Base-by-base conservation (phyloP, 2,797 vertebrate genomes). In the Channallabes apus region DNA sequence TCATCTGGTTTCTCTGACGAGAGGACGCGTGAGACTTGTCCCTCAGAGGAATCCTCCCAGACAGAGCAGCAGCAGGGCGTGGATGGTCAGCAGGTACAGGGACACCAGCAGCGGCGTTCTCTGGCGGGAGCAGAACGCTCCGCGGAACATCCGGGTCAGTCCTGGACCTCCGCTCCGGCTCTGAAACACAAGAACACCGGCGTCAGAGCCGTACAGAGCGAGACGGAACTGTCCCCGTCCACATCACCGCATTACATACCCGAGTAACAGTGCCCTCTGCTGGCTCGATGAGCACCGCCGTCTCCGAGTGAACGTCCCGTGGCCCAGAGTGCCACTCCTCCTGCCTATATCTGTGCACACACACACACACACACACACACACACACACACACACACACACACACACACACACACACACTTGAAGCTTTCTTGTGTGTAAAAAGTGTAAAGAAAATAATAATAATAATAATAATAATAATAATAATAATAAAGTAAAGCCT, bases 21-120 rank as follows among this genome's bases (percentile, higher is more conserved):
- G 35, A 71, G 68, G 24, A 71, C 12, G 68, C 41, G 68, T 24
- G 24, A 41, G 41, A 20, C 68, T 6, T 54, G 4, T 20, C 77
- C 86, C 80, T 97, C 92, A 99, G 12, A 99, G 92, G 93, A 92
- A 97, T 51, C 97, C 98, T 0, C 96, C 96, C 88, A 98, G 90
- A 88, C 97, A 99, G 12, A 99, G 93, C 88, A 99, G 85, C 64
- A 99, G 94, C 81, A 99, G 93, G 24, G 94, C 89, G 2, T 99
- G 98, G 88, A 99, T 89, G 1, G 94, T 93, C 72, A 99, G 92
- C 88, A 99, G 91, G 87, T 99, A 99, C 29, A 94, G 8, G 22
- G 94, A 91, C 64, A 94, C 92, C 6, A 99, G 93, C 77, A 98
- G 92, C 6, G 97, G 97, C 11, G 96, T 94, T 29, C 92, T 96